Conservation (phyloP, 2,113 vertebrate species). For the Gadus macrocephalus region DNA sequence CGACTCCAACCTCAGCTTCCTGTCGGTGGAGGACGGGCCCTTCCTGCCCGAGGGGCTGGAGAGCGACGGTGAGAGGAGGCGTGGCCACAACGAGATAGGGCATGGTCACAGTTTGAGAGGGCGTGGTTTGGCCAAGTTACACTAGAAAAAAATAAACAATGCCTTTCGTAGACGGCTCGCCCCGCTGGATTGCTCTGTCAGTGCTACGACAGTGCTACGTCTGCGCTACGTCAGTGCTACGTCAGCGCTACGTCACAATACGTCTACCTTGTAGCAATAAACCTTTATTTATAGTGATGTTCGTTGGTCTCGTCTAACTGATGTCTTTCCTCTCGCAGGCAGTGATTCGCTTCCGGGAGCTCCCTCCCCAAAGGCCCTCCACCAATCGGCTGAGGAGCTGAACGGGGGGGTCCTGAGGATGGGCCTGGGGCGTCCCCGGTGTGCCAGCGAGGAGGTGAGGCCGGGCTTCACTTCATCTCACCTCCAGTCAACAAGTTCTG, state of each 20-base stretch:
- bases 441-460: constrained; percentile 78
- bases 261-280: too few relatives aligned
- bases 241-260: too few relatives aligned
- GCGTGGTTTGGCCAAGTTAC: too few relatives aligned
- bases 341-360: constrained; percentile 15
- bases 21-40: constrained; percentile 73
- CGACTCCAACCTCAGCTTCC: constrained; percentile 72
- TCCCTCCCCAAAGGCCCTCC: constrained; percentile 60
- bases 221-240: too few relatives aligned
- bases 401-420: constrained; percentile 50
- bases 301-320: background rate
- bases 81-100: constrained; percentile 13
- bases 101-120: background rate
- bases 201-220: too few relatives aligned
- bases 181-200: too few relatives aligned
- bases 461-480: too few relatives aligned
- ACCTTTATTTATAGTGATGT: too few relatives aligned
- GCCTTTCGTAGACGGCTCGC: too few relatives aligned
- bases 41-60: constrained; percentile 81
- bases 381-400: constrained; percentile 74
- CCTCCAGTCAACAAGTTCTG: too few relatives aligned
- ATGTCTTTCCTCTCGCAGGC: background rate
- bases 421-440: constrained; percentile 56
- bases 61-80: constrained; percentile 79
- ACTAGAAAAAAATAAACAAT: too few relatives aligned